phyloP scores from a whole-genome alignment of 2,888 invertebrate genomes.

The Macrophya annulata region DNA sequence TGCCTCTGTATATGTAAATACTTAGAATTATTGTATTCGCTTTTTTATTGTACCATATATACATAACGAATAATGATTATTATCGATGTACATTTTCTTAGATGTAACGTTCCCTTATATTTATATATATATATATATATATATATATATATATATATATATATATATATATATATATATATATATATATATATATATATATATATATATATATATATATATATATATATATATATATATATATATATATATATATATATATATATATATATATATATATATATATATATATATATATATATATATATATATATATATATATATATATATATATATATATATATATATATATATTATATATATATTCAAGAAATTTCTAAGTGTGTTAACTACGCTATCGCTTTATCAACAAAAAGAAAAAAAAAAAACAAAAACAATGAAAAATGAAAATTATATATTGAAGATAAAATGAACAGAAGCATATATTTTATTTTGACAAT shows the following conservation, averaged over 20 bases:
- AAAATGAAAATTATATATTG: slow-evolving; percentile 58
- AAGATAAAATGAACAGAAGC: slow-evolving; percentile 53
- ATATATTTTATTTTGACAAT: slow-evolving; percentile 74
- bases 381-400: slow-evolving; percentile 73
- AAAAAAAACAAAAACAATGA: slow-evolving; percentile 55
- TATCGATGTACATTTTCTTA: slow-evolving; percentile 75
- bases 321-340: slow-evolving; percentile 76
- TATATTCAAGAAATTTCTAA: slow-evolving; percentile 72
- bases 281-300: slow-evolving; percentile 75
- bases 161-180: slow-evolving; percentile 74
- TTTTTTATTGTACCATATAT: slow-evolving; percentile 66
- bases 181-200: slow-evolving; percentile 76
- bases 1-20: slow-evolving; percentile 56
- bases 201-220: slow-evolving; percentile 74
- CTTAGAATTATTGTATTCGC: slow-evolving; percentile 60
- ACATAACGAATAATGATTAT: slow-evolving; percentile 59
- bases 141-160: slow-evolving; percentile 72
- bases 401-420: slow-evolving; percentile 66
- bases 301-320: slow-evolving; percentile 74
- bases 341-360: slow-evolving; percentile 59
- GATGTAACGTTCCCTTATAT: slow-evolving; percentile 71
- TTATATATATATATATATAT: slow-evolving; percentile 67
- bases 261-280: slow-evolving; percentile 75
- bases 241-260: slow-evolving; percentile 75
- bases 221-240: slow-evolving; percentile 75